These are phyloP conservation scores for Acrossocheilus fasciatus DNA, from an alignment of 2,797 vertebrate genomes.

Conservation along the genomic window DNA sequence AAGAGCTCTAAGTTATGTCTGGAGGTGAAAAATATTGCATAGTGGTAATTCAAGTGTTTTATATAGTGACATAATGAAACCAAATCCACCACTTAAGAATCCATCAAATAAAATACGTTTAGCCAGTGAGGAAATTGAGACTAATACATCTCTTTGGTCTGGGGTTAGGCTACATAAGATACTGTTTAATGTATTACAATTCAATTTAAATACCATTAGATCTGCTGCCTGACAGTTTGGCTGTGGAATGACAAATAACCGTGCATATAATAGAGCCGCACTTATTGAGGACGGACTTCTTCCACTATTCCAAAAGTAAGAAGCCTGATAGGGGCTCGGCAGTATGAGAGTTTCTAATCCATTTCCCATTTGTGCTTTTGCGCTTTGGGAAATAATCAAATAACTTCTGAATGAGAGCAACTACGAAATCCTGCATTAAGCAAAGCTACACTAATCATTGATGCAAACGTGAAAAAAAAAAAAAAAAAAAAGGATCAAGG, in stretches of 20 bases:
- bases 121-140: slow-evolving; percentile 67
- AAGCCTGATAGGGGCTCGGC: slow-evolving; percentile 44
- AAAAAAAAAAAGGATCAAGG: not conserved
- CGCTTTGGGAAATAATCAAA: slow-evolving; percentile 44
- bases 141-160: slow-evolving; percentile 70
- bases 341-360: slow-evolving; percentile 50
- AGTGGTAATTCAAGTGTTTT: slow-evolving; percentile 64
- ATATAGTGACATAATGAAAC: slow-evolving; percentile 69
- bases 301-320: slow-evolving; percentile 57
- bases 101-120: slow-evolving; percentile 66
- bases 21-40: slow-evolving; percentile 60
- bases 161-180: slow-evolving; percentile 68
- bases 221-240: slow-evolving; percentile 71
- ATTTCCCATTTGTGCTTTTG: slow-evolving; percentile 48
- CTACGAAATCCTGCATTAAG: slow-evolving; percentile 7
- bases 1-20: slow-evolving; percentile 45
- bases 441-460: not conserved
- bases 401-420: slow-evolving; percentile 8
- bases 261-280: slow-evolving; percentile 66
- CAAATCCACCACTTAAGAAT: slow-evolving; percentile 66
- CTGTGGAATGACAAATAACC: slow-evolving; percentile 69
- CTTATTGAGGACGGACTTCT: slow-evolving; percentile 62
- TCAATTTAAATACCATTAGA: slow-evolving; percentile 75
- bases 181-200: slow-evolving; percentile 75
- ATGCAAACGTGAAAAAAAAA: not conserved